A percentile compares a stretch with the other conserved stretches of the same genome.
Conservation (phyloP, 2,797 vertebrate genomes). For the Trachurus trachurus region DNA sequence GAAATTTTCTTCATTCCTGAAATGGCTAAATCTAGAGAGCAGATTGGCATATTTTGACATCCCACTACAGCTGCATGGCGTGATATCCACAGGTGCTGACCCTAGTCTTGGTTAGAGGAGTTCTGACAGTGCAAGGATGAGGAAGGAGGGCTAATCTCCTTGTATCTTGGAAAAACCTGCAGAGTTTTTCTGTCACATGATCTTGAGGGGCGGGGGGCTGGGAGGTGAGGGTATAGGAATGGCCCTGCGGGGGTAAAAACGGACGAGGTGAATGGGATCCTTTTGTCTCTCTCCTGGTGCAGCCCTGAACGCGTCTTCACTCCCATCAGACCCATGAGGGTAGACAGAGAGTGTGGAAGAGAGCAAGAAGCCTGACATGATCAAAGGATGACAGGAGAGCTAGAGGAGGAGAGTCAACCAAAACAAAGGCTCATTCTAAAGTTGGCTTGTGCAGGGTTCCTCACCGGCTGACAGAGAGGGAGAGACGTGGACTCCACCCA, state of each 20-base stretch:
- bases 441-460: slow-evolving; percentile 73
- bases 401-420: slow-evolving; percentile 82
- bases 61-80: slow-evolving; percentile 36
- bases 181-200: slow-evolving; percentile 79
- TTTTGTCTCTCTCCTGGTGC: slow-evolving; percentile 62
- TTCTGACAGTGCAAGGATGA: slow-evolving; percentile 46
- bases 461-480: slow-evolving; percentile 67
- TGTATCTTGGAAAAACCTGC: slow-evolving; percentile 45
- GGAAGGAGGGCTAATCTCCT: slow-evolving; percentile 41
- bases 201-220: slow-evolving; percentile 29
- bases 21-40: slow-evolving; percentile 7
- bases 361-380: slow-evolving; percentile 70
- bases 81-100: slow-evolving; percentile 77
- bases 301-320: slow-evolving; percentile 60
- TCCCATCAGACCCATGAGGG: slow-evolving; percentile 68
- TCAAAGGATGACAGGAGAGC: slow-evolving; percentile 87
- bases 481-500: slow-evolving; percentile 77
- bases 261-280: slow-evolving; percentile 68
- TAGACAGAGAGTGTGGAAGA: slow-evolving; percentile 61
- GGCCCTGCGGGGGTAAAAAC: slow-evolving; percentile 58
- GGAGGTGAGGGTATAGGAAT: slow-evolving; percentile 43
- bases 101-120: slow-evolving; percentile 58
- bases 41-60: slow-evolving; percentile 74
- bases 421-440: slow-evolving; percentile 85
- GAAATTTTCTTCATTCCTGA: slow-evolving; percentile 57